These are phyloP conservation scores for Formica exsecta DNA, from an alignment of 1,140 invertebrate genomes.

Conservation along the genomic window DNA sequence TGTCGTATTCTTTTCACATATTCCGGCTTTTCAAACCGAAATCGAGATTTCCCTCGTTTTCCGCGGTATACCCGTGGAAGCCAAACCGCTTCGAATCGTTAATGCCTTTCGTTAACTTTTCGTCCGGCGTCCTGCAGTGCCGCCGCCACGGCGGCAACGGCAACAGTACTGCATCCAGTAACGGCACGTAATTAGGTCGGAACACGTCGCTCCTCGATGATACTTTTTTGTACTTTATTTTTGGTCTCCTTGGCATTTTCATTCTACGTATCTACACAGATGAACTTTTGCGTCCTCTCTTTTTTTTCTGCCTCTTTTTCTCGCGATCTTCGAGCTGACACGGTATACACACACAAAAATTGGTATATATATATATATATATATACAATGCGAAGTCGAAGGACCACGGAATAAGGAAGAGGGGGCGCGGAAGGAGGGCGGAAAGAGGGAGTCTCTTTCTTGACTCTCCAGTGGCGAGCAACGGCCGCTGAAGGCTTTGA, in stretches of 20 bases:
- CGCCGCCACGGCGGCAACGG: constrained; percentile 17
- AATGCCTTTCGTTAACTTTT: constrained; percentile 36
- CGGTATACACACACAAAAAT: constrained; percentile 12
- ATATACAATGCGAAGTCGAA: constrained; percentile 2
- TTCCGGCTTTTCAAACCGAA: not conserved
- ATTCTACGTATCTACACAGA: not conserved
- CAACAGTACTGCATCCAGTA: constrained; percentile 19
- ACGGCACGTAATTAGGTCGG: constrained; percentile 60
- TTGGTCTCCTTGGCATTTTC: not conserved
- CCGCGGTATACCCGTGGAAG: not conserved
- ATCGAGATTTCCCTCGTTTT: constrained; percentile 35
- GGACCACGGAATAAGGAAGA: not conserved
- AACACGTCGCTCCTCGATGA: constrained; percentile 47
- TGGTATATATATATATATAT: not conserved
- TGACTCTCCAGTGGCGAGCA: constrained; percentile 44
- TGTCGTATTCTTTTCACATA: too few relatives aligned
- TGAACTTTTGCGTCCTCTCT: not conserved
- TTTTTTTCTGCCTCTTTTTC: not conserved
- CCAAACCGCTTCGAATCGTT: constrained; percentile 39
- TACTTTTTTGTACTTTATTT: constrained; percentile 41
- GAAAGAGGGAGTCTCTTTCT: constrained; percentile 6
- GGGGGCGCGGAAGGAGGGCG: not conserved
- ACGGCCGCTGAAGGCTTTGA: constrained; percentile 62
- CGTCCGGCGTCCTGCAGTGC: constrained; percentile 19
- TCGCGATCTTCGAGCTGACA: not conserved